These are phyloP conservation scores for Poecilia latipinna DNA, from an alignment of 2,113 vertebrate species.

Conservation along the genomic window DNA sequence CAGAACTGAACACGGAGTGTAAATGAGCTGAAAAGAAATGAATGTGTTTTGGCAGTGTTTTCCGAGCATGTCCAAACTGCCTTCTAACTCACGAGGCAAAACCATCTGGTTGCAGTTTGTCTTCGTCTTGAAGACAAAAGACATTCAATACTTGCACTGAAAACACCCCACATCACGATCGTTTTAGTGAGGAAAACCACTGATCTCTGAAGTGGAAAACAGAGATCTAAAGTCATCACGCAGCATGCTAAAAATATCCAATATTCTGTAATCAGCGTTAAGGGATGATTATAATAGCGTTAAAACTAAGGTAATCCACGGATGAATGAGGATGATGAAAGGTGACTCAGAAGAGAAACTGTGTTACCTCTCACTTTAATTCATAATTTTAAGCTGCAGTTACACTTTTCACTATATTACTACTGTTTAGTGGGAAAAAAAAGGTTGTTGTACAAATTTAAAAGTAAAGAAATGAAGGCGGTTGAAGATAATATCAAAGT, in stretches of 20 bases:
- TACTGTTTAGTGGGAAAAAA: background rate
- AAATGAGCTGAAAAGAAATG: slow-evolving; percentile 9
- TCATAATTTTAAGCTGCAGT: background rate
- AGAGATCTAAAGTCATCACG: slow-evolving; percentile 16
- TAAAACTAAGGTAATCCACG: background rate
- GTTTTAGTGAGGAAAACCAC: slow-evolving; percentile 18
- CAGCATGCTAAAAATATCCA: slow-evolving; percentile 6
- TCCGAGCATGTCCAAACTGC: slow-evolving; percentile 11
- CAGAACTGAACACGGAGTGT: background rate
- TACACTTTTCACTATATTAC: background rate
- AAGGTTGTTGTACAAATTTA: background rate
- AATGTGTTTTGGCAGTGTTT: slow-evolving; percentile 9
- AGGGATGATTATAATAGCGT: background rate
- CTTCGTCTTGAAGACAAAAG: slow-evolving; percentile 7
- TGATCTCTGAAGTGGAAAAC: slow-evolving; percentile 28
- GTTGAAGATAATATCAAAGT: background rate
- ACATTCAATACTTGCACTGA: slow-evolving; percentile 14
- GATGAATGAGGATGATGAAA: background rate
- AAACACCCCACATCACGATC: slow-evolving; percentile 15
- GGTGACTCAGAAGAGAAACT: background rate
- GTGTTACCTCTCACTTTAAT: background rate
- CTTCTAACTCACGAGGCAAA: slow-evolving; percentile 15
- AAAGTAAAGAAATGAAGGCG: background rate
- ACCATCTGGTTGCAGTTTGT: slow-evolving; percentile 55
- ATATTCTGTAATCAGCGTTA: background rate